Conservation (phyloP, 2,888 invertebrate species). For the Pogonocherus hispidulus region DNA sequence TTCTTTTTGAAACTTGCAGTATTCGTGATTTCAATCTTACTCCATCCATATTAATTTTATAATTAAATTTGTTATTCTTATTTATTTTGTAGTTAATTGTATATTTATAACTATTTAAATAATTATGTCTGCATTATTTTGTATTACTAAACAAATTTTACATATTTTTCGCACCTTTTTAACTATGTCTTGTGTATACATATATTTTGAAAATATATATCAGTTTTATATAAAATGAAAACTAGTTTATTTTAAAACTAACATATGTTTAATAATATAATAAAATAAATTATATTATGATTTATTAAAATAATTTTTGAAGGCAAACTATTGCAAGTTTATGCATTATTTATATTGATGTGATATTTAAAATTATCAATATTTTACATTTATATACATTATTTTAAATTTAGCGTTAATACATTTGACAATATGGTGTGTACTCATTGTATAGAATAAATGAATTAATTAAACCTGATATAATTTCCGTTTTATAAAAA, state of each 20-base stretch:
- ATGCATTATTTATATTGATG: constrained; percentile 1
- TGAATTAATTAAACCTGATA: background rate
- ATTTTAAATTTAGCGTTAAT: background rate
- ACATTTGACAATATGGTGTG: background rate
- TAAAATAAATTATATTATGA: too few relatives aligned
- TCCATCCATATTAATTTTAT: constrained; percentile 1
- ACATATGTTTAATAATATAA: too few relatives aligned
- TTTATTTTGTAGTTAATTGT: background rate
- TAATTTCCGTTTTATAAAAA: background rate
- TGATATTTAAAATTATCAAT: constrained; percentile 4
- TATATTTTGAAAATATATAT: too few relatives aligned
- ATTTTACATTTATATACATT: background rate
- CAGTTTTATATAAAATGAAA: background rate
- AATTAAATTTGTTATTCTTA: background rate
- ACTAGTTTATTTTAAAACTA: background rate
- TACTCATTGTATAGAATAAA: background rate
- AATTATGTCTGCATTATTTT: background rate
- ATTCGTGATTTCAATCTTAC: background rate
- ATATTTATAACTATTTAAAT: background rate
- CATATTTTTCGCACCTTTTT: background rate
- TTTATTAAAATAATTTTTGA: too few relatives aligned
- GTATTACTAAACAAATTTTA: background rate
- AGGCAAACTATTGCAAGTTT: background rate
- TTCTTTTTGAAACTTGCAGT: background rate
- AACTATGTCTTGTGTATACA: too few relatives aligned